Base-by-base conservation (phyloP, 1,140 invertebrate genomes). In the fruit fly (Drosophila melanogaster) region DNA sequence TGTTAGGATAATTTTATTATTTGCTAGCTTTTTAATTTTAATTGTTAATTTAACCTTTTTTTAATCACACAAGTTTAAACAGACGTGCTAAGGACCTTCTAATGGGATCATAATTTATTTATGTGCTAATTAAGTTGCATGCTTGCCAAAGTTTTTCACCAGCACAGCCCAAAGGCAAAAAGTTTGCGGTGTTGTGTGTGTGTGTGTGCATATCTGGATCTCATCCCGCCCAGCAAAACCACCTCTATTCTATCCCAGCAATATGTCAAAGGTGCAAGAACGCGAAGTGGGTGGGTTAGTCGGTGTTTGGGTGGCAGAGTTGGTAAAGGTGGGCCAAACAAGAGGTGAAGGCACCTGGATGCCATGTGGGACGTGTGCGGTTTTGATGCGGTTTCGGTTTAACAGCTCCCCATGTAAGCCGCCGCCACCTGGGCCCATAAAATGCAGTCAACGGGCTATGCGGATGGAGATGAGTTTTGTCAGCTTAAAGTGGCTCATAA, bases 331-430 rank as follows among this genome's bases (percentile, higher is more conserved):
- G 46, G 46, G 46, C 46, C n/a, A 24, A 26, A 49, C 15, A 17
- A 49, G 7, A 40, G 56, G 47, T 22, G 35, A 44, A 50, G 65
- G 53, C 69, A 76, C 62, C 59, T 80, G 77, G 62, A 73, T 79
- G 79, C 83, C 83, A 86, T 89, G 79, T 79, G 79, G 84, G 62
- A 89, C 84, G 83, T 87, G 83, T 89, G 83, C 56, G 83, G 83
- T 83, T 79, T 76, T 58, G 64, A 77, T 87, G 83, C 76, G 80
- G 80, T 83, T 83, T 83, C 80, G 80, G 79, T 59, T 78, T 83
- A 83, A 83, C 79, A 83, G 79, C 80, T 77, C 79, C 55, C 67
- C 50, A 60, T 55, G 58, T 38, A 41, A 47, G 56, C 38, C 33
- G 38, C 56, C 72, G 44, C 55, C 57, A 75, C 60, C 62, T 59